Evolutionary conservation across 2,797 vertebrate species (phyloP), one percentile per base, ranked within the genome.

Genomic region (Catostomus latipinnis): DNA sequence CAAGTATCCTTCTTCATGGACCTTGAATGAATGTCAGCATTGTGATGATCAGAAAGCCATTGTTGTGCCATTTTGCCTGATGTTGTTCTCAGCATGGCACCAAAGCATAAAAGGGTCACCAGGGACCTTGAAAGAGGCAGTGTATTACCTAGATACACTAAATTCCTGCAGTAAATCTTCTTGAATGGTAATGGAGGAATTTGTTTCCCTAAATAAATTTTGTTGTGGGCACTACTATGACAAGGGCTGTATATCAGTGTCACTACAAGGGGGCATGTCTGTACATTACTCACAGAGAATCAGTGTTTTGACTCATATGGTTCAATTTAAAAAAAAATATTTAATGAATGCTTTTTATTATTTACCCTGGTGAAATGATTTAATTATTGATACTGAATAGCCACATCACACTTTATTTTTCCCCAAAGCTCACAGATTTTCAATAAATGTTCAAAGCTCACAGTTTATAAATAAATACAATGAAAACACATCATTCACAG

Each of bases 1-100:
- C 92, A 88, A 86, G 92, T 94, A 43, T 92, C 90, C 8, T 90
- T 94, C 82, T 94, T 94, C 16, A 54, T 86, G 74, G 91, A 92
- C 66, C 82, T 86, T 0, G 85, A 89, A 56, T 67, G 14, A 61
- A 14, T 62, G n/a, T 11, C 50, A 10, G 52, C 12, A 11, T 2
- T 12, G 10, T 6, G 58, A 18, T 69, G 58, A 65, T 13, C 13
- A 1, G 11, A 16, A 9, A 45, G 49, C 8, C 13, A 6, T 34
- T 8, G 14, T 8, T 10, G 49, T 12, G 4, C 67, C 11, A 34
- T 53, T 34, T n/a, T 46, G 52, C 7, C 6, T 62, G 10, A 50
- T 45, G 14, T 43, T 13, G 43, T 49, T 43, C 52, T 16, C 13
- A 48, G 48, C 4, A 5, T 53, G 12, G 6, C 58, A 62, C 1